Conservation (phyloP, 2,113 vertebrate genomes). For the Onychostruthus taczanowskii region DNA sequence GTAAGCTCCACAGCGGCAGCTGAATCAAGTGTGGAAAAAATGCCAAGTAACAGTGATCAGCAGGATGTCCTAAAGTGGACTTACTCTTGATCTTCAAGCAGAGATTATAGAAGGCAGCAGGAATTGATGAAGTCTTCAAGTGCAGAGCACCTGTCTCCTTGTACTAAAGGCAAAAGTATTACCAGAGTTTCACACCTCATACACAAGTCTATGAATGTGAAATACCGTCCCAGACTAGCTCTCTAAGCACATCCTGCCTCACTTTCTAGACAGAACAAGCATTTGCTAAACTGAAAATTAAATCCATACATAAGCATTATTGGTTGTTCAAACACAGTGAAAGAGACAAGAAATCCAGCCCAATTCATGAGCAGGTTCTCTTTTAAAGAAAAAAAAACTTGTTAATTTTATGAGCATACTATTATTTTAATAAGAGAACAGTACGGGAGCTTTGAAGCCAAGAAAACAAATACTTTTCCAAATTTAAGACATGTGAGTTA, state of each 20-base stretch:
- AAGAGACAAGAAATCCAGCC: neutral
- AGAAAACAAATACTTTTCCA: neutral
- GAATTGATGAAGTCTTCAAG: neutral
- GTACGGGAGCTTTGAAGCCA: neutral
- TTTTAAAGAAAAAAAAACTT: accelerated
- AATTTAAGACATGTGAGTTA: neutral
- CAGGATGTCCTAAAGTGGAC: neutral
- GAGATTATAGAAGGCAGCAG: neutral
- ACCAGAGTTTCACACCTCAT: neutral
- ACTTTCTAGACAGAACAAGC: neutral
- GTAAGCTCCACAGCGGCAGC: neutral
- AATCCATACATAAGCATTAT: neutral
- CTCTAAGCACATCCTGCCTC: neutral
- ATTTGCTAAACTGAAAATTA: neutral
- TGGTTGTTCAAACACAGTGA: neutral
- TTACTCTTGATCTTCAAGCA: neutral
- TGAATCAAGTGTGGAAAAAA: neutral
- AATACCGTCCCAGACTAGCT: neutral
- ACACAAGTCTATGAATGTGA: neutral
- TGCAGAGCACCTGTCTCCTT: neutral
- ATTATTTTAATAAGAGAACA: neutral
- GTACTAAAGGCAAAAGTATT: neutral
- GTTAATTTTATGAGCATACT: neutral
- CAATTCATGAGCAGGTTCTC: neutral
- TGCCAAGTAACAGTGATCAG: neutral